A percentile compares a stretch with the other conserved stretches of the same genome.
Conservation (phyloP, 2,888 invertebrate species). For the Lutraria lutraria region DNA sequence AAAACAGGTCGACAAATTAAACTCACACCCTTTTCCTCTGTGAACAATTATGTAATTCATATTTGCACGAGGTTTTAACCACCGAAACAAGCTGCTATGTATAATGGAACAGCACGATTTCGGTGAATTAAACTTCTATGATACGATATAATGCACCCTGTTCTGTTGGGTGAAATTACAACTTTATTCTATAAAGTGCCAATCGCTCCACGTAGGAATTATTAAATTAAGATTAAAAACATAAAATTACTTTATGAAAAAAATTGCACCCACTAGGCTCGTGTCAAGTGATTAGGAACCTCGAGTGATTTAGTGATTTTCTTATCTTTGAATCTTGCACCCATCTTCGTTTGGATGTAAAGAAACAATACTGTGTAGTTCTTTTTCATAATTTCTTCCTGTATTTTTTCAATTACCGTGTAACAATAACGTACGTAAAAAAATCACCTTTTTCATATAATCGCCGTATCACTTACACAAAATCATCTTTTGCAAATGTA, state of each 20-base stretch:
- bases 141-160: too few species aligned
- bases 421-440: too few species aligned
- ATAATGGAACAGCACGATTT: background rate
- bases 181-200: background rate
- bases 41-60: background rate
- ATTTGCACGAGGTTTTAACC: background rate
- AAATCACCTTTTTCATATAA: too few species aligned
- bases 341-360: too few species aligned
- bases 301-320: too few species aligned
- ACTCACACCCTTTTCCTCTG: background rate
- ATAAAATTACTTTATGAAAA: background rate
- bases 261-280: background rate
- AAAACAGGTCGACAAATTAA: background rate
- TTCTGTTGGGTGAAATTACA: background rate
- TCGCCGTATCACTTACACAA: too few species aligned
- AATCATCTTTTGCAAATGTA: too few species aligned
- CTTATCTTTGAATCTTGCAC: too few species aligned
- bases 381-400: too few species aligned
- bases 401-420: too few species aligned
- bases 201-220: background rate
- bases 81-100: background rate
- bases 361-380: too few species aligned
- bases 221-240: constrained; percentile 1
- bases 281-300: background rate
- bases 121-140: background rate